phyloP scores from a whole-genome alignment of 2,113 vertebrate genomes.

The Cynoglossus semilaevis region DNA sequence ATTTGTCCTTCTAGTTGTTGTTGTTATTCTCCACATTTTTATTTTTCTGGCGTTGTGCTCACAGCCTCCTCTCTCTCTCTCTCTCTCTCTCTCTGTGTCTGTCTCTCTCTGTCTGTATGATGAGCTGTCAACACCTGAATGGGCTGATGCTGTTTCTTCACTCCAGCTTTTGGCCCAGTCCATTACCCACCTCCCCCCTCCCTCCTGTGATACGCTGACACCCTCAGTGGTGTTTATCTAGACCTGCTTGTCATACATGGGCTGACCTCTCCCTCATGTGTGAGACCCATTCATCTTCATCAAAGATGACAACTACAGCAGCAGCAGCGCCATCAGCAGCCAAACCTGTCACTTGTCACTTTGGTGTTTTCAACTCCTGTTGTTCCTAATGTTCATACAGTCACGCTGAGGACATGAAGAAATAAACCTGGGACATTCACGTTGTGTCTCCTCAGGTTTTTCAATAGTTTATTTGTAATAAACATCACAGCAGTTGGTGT shows the following conservation, averaged over 20 bases:
- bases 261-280: constrained; percentile 19
- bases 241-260: constrained; percentile 11
- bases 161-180: constrained; percentile 21
- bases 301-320: constrained; percentile 12
- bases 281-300: constrained; percentile 46
- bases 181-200: constrained; percentile 10
- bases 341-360: constrained; percentile 14
- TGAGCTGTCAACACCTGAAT: constrained; percentile 15
- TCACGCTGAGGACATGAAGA: too few species aligned
- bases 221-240: constrained; percentile 10
- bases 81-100: background rate
- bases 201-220: constrained; percentile 35
- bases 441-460: too few species aligned
- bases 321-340: background rate
- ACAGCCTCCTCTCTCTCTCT: background rate
- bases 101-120: background rate
- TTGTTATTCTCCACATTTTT: background rate
- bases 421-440: too few species aligned
- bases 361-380: too few species aligned
- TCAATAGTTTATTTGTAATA: too few species aligned
- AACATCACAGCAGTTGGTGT: too few species aligned
- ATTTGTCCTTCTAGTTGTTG: too few species aligned
- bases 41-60: background rate
- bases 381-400: too few species aligned
- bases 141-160: constrained; percentile 1